Base-by-base conservation (phyloP, 2,797 vertebrate genomes). In the Columba guinea region DNA sequence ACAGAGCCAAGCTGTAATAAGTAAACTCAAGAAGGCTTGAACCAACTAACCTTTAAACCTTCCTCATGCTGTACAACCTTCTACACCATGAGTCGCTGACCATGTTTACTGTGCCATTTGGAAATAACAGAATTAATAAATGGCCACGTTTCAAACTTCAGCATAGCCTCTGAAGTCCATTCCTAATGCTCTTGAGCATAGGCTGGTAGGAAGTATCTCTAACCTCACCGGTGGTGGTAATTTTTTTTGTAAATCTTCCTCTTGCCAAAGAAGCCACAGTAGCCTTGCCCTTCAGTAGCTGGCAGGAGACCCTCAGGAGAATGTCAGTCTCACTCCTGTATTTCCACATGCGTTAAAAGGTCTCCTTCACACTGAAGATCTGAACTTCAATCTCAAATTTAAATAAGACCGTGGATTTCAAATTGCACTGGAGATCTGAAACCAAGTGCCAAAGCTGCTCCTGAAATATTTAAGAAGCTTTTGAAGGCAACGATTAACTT, bases 31-130 rank as follows among this genome's bases (percentile, higher is more conserved):
- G 56, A 46, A 73, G n/a, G 56, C 44, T 82, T 82, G 74, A 90
- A 81, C 65, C 63, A 37, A 92, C 48, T 89, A 55, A 95, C 79
- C 23, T 34, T 67, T 32, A 94, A 86, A 82, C 63, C 59, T 73
- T 91, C 63, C 85, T 88, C 76, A 63, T 30, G 53, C 34, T 37
- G 6, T 22, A 60, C n/a, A 44, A 65, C 44, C 46, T 71, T 48
- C 71, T 60, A 59, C 2, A 12, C 39, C 9, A 1, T 70, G 73
- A 95, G 41, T 93, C 87, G 90, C n/a, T 41, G 24, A 35, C 74
- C 24, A 1, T 91, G 67, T 93, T 91, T 84, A 44, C 74, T 30
- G 30, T 62, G 80, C 59, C 44, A 46, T 52, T 52, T 67, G 44
- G 59, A 78, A 90, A 84, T 32, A 79, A 48, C 24, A 39, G 41